Percentiles rank a stretch among this genome's conserved stretches.
Evolutionary conservation across 2,797 vertebrate species (phyloP).

Genomic region (Eupleurogrammus muticus): DNA sequence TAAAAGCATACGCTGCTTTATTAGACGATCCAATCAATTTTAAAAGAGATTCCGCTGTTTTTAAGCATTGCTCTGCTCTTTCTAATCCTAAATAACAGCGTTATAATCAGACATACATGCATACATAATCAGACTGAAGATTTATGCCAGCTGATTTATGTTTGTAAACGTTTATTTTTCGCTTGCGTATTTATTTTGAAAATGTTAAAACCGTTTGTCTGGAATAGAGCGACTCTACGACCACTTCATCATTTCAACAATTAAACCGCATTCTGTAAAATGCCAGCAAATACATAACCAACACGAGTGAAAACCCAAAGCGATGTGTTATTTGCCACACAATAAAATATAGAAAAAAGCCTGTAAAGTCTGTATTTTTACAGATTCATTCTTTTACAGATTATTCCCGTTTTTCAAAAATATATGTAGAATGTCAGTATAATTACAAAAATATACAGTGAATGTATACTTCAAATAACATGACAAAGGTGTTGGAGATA

Average conservation of each 20-base stretch:
- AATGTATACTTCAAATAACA: too few relatives aligned
- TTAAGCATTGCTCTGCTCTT: background rate
- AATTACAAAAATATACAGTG: too few relatives aligned
- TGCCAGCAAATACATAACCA: background rate
- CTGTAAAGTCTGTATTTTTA: too few relatives aligned
- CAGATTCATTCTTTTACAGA: too few relatives aligned
- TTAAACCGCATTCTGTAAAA: background rate
- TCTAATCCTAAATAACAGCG: accelerated
- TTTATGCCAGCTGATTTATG: background rate
- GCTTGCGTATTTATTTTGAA: conserved; percentile 20
- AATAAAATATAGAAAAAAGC: too few relatives aligned
- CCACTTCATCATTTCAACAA: background rate
- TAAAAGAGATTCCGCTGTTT: accelerated
- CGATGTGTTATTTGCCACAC: too few relatives aligned
- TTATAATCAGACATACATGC: accelerated
- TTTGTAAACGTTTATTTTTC: background rate
- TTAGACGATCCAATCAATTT: accelerated
- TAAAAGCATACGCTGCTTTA: background rate
- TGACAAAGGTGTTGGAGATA: too few relatives aligned
- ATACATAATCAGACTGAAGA: too few relatives aligned
- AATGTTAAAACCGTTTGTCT: background rate
- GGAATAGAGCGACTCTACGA: background rate
- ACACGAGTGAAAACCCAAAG: background rate
- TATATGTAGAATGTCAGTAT: too few relatives aligned
- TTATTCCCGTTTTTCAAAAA: too few relatives aligned